Evolutionary conservation across 2,113 vertebrate genomes (phyloP), one percentile per base, ranked within the genome.

Genomic region (Microcebus ravelobensis): DNA sequence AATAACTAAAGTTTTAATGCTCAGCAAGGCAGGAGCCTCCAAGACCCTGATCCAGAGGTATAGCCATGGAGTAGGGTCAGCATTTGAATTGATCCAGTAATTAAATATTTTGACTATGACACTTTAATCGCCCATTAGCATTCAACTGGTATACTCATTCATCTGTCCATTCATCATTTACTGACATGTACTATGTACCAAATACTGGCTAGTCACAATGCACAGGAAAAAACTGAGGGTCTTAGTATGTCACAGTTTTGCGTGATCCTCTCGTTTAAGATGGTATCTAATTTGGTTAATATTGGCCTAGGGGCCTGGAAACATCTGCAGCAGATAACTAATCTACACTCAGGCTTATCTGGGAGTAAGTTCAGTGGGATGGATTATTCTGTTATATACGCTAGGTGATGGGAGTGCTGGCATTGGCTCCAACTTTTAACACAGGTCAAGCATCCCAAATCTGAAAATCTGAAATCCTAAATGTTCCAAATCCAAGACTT

Each of bases 351-450:
- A 9, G 36, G 31, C 29, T 65, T 59, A 48, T 79, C 5, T 6
- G 4, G 39, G 27, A 63, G 31, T 8, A 36, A 83, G 73, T 10
- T 59, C 36, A 29, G 8, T 29, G 45, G 8, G 11, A 5, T 29
- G 13, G 13, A 11, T 8, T 11, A 34, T 0, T 7, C n/a, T 31
- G 18, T 2, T 27, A 5, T 18, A 15, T 1, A 25, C 13, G 36
- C 8, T 48, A 4, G 3, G 36, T 23, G n/a, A 4, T 2, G 3
- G 34, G 48, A 15, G 14, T 5, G 20, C 0, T 0, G 42, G 20
- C 39, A 36, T 82, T 34, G 36, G 6, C 25, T 63, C 31, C 31
- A 31, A 48, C 23, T 59, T 39, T 45, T 45, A 36, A 7, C 0
- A 45, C 39, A 74, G 23, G 25, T 29, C 45, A 13, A 27, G 39